phyloP scores from a whole-genome alignment of 2,113 vertebrate species.

The Gymnobelideus leadbeateri region DNA sequence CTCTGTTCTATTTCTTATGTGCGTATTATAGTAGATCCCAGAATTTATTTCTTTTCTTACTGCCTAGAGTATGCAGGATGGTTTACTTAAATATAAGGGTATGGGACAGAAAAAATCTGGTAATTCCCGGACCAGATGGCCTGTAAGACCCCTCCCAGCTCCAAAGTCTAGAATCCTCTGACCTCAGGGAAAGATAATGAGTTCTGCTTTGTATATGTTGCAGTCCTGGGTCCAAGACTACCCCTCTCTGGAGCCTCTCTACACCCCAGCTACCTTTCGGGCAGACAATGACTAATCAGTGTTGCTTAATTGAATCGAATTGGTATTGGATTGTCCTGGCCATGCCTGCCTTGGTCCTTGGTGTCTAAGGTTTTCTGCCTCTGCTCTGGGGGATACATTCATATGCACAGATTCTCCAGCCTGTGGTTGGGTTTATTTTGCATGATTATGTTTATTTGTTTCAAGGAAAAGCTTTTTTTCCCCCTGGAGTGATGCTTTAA shows the following conservation, averaged over 20 bases:
- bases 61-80: neutral
- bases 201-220: neutral
- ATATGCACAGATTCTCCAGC: neutral
- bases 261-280: neutral
- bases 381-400: neutral
- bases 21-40: neutral
- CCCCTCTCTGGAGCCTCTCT: neutral
- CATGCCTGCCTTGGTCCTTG: neutral
- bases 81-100: neutral
- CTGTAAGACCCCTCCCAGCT: neutral
- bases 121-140: neutral
- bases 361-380: neutral
- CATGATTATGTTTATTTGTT: neutral
- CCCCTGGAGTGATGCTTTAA: neutral
- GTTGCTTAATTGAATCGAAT: neutral
- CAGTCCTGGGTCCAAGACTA: neutral
- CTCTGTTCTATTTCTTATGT: neutral
- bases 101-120: neutral
- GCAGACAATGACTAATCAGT: neutral
- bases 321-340: neutral
- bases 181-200: neutral
- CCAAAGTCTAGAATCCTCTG: neutral
- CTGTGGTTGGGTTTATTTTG: neutral
- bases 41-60: neutral
- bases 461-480: neutral